Conservation (phyloP, 2,113 vertebrate genomes). For the Willisornis vidua region DNA sequence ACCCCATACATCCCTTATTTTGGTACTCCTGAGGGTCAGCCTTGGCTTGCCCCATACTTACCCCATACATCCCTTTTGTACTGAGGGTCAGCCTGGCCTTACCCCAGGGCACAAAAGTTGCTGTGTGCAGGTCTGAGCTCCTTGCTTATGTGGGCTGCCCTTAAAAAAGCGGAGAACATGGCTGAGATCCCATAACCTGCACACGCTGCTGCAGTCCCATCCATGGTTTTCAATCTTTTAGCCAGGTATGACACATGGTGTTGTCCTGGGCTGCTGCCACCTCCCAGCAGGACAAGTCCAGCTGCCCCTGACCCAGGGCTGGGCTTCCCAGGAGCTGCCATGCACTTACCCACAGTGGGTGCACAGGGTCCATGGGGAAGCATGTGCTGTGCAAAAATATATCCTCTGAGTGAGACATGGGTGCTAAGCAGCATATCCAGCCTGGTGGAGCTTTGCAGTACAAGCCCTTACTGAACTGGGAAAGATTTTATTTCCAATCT, state of each 20-base stretch:
- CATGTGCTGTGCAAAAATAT: not conserved
- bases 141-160: fast-evolving
- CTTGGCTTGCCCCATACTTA: too few relatives aligned
- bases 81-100: not conserved
- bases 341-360: fast-evolving
- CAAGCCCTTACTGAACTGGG: not conserved
- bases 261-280: not conserved
- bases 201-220: fast-evolving
- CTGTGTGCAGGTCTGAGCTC: not conserved
- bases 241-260: fast-evolving
- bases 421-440: not conserved
- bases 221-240: fast-evolving
- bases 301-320: not conserved
- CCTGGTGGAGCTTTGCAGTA: not conserved
- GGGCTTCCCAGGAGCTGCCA: not conserved
- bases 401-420: fast-evolving
- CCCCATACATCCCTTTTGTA: too few relatives aligned
- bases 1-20: not conserved
- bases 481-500: not conserved
- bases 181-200: fast-evolving
- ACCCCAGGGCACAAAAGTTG: fast-evolving
- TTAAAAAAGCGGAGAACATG: fast-evolving
- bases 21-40: not conserved
- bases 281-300: fast-evolving
- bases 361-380: fast-evolving